Evolutionary conservation across 2,113 vertebrate genomes (phyloP).

Genomic region (Grallaria varia): DNA sequence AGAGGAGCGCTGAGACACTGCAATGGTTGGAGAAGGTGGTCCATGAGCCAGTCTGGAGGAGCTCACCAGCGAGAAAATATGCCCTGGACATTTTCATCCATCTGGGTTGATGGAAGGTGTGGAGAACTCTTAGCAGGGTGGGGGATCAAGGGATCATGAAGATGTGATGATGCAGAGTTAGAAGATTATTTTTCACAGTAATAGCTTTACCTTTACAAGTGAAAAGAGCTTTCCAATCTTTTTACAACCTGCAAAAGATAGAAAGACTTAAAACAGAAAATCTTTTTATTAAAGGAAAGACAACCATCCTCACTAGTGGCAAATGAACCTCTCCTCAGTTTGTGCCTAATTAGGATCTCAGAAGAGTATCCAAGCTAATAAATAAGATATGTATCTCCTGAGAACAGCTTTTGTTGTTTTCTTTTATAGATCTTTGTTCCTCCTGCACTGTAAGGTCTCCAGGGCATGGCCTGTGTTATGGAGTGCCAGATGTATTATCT

Average conservation of each 20-base stretch:
- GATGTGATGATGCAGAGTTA: accelerated
- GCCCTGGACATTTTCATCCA: background rate
- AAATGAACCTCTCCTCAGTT: background rate
- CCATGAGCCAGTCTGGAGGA: background rate
- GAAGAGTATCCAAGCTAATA: slow-evolving; percentile 20
- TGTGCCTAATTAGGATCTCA: background rate
- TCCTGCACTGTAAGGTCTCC: background rate
- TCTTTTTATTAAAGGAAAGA: background rate
- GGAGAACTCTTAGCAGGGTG: background rate
- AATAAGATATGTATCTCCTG: slow-evolving; percentile 39
- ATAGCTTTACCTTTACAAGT: background rate
- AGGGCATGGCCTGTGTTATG: background rate
- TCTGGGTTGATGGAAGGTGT: accelerated
- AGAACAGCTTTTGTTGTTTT: slow-evolving; percentile 34
- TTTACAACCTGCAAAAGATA: background rate
- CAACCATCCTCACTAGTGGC: background rate
- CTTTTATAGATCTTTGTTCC: slow-evolving; percentile 3
- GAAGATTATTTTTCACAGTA: background rate
- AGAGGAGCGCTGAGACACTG: background rate
- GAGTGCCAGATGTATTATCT: background rate
- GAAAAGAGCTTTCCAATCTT: background rate
- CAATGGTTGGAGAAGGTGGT: background rate
- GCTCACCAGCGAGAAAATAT: background rate
- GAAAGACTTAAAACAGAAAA: background rate
- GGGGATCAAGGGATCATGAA: background rate